Evolutionary conservation across 2,797 vertebrate genomes (phyloP), one percentile per base, ranked within the genome.

Genomic region (Rhynchotus rufescens): DNA sequence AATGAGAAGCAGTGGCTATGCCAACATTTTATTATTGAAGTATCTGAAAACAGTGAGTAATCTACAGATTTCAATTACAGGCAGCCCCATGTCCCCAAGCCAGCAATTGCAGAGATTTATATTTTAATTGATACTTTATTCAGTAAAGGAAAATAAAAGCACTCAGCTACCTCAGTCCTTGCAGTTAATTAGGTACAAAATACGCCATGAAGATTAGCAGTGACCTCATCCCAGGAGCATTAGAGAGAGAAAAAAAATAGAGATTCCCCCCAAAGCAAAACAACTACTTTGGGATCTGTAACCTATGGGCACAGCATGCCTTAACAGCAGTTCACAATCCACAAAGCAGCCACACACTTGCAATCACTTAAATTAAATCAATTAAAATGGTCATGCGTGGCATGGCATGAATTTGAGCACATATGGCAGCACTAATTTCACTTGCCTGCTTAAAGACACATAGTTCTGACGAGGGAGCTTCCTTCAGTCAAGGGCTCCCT

Each of bases 41-140:
- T 69, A 86, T 61, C 69, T 83, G 77, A 90, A 87, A 89, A 87
- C 47, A 81, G 34, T 40, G 34, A 90, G 45, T 83, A 83, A 90
- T 60, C 80, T 76, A 76, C 90, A 60, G 25, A 52, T 60, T 80
- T 88, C 74, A 90, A 0, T 86, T 92, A 85, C 6, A 88, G 44
- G 45, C 26, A 81, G 76, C 52, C 40, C 71, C n/a, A 20, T 38
- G 71, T 86, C 74, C 52, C 77, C 71, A 74, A 80, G 64, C 52
- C 76, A 89, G 56, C 60, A 88, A 45, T 34, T 8, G 3, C 62
- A 84, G 36, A 86, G 85, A 92, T 92, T 89, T 93, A 86, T 52
- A 94, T 93, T 93, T 92, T 92, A 94, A 95, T 81, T 88, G 74
- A 57, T 81, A 76, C 42, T 86, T 79, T 90, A 69, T 56, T 91